A percentile compares a stretch with the other conserved stretches of the same genome.
phyloP scores from a whole-genome alignment of 2,113 vertebrate genomes.

The Arizona elegans region DNA sequence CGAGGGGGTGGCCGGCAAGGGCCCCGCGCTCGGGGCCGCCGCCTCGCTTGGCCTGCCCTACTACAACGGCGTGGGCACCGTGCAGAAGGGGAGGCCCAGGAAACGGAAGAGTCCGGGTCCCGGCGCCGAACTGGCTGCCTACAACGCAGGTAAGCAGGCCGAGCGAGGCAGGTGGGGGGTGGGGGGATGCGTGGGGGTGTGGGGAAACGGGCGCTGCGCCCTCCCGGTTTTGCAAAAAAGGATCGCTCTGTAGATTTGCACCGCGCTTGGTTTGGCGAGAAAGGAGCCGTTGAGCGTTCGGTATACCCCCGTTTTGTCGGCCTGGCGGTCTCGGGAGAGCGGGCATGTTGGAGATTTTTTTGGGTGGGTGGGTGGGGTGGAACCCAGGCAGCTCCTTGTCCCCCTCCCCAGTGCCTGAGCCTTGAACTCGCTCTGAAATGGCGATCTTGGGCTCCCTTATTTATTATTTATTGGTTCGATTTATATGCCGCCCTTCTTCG shows the following conservation, averaged over 20 bases:
- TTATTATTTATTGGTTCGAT: no score
- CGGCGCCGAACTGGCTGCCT: slow-evolving; percentile 91
- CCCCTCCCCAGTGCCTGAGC: background rate
- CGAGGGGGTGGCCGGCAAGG: slow-evolving; percentile 88
- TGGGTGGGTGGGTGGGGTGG: no score
- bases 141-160: slow-evolving; percentile 88
- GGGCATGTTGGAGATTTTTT: background rate
- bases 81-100: slow-evolving; percentile 94
- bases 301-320: background rate
- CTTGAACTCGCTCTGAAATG: background rate
- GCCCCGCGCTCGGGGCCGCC: slow-evolving; percentile 77
- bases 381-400: background rate
- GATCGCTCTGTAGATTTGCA: background rate
- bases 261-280: background rate
- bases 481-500: no score
- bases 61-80: slow-evolving; percentile 96
- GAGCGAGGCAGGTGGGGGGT: background rate
- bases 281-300: background rate
- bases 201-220: background rate
- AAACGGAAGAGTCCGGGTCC: slow-evolving; percentile 96
- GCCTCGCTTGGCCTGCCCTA: slow-evolving; percentile 93
- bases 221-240: background rate
- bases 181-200: no score
- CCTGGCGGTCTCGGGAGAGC: background rate
- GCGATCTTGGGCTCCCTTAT: background rate